Evolutionary conservation across 2,113 vertebrate species (phyloP), one percentile per base, ranked within the genome.

Genomic region (Smithornis capensis): DNA sequence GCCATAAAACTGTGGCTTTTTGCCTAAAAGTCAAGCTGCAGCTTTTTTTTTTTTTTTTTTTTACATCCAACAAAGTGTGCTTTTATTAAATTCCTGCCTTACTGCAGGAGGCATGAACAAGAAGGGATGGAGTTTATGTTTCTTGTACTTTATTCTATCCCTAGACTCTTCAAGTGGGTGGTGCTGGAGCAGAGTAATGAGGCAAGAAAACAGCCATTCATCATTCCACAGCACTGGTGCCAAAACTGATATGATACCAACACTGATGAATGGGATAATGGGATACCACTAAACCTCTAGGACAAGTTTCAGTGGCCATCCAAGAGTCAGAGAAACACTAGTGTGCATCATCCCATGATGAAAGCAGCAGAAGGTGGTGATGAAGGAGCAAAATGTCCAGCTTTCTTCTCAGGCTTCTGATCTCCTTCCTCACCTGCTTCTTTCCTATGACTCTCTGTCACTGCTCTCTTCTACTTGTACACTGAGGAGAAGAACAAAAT

Each of bases 1-100:
- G n/a, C 63, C 69, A 62, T 40, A 91, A 83, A 83, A 21, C 10
- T 45, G 53, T 90, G 92, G 60, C 52, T 83, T 95, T 76, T 67
- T 84, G 71, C 83, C 94, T 89, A 27, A 56, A 91, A 95, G 53
- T 73, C 67, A 91, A 76, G 31, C 16, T 49, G 25, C 6, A n/a
- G n/a, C n/a, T n/a, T n/a, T n/a, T n/a, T 3, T 8, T 52, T 68
- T 84, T 47, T 22, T 42, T 60, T 29, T 33, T 24, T 21, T 37
- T 27, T 12, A 8, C 2, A 5, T 9, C 17, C n/a, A 55, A 53
- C 55, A 49, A 86, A 10, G 2, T 5, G 1, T 35, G 27, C 18
- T 86, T 86, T 88, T 88, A 93, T 83, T 93, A 57, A 88, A 93
- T 83, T 91, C 52, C 70, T 80, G 49, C 75, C 57, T 83, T 73